phyloP scores from a whole-genome alignment of 2,888 invertebrate species.

The Odontocolon sp. region DNA sequence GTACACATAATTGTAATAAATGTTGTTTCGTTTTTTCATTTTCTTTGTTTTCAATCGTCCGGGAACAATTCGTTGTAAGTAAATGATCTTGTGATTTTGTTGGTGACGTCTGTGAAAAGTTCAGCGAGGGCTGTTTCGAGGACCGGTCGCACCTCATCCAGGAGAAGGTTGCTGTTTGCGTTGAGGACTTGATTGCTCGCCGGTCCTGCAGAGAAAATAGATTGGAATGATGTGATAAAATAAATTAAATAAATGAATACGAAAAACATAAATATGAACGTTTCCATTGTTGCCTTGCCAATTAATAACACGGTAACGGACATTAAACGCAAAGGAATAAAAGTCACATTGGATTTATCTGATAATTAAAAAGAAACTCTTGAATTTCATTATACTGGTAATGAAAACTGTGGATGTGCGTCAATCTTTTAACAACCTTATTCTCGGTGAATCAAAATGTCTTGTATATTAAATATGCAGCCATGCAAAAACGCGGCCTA shows the following conservation, averaged over 20 bases:
- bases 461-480: no score
- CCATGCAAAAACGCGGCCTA: no score
- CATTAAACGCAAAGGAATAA: no score
- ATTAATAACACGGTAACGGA: no score
- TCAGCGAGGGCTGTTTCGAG: constrained; percentile 85
- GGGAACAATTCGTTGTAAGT: constrained; percentile 88
- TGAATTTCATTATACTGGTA: no score
- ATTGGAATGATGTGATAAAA: neutral
- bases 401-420: no score
- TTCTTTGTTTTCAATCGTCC: constrained; percentile 60
- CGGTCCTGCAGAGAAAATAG: constrained; percentile 81
- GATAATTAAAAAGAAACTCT: no score
- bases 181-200: constrained; percentile 87
- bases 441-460: no score
- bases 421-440: no score
- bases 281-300: no score
- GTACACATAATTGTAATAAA: constrained; percentile 38
- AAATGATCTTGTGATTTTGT: constrained; percentile 86
- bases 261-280: neutral
- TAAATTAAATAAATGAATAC: neutral
- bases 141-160: constrained; percentile 87
- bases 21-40: constrained; percentile 35
- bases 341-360: no score
- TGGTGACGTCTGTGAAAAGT: constrained; percentile 87
- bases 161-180: constrained; percentile 85